Percentiles rank a stretch among this genome's conserved stretches.
These are phyloP conservation scores for Cotesia congregata DNA, from an alignment of 2,888 invertebrate species.

Conservation along the genomic window DNA sequence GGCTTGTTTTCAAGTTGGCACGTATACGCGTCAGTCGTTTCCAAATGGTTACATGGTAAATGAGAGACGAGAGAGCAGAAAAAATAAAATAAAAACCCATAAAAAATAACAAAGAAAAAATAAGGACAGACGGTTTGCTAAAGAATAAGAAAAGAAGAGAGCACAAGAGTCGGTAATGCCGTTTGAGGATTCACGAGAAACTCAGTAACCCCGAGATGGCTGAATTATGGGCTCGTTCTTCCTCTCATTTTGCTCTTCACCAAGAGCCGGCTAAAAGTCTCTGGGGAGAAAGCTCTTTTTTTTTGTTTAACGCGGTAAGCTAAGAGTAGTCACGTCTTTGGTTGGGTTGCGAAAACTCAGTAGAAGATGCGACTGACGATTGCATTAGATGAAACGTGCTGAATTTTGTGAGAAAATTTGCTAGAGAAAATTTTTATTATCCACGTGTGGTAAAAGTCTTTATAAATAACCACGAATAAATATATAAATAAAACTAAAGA, in stretches of 20 bases:
- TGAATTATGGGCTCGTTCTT: conserved; percentile 49
- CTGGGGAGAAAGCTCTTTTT: conserved; percentile 43
- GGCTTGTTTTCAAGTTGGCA: conserved; percentile 25
- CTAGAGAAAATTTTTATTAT: conserved; percentile 1
- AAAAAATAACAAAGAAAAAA: background rate
- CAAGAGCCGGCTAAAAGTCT: conserved; percentile 44
- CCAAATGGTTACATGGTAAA: conserved; percentile 27
- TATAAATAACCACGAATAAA: background rate
- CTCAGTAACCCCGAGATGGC: conserved; percentile 42
- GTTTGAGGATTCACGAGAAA: conserved; percentile 38
- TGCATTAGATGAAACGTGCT: conserved; percentile 33
- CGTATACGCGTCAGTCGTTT: conserved; percentile 32
- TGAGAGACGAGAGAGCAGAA: conserved; percentile 11
- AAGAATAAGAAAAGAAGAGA: conserved; percentile 13
- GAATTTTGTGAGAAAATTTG: conserved; percentile 36
- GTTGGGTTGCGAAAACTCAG: conserved; percentile 33
- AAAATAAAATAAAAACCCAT: background rate
- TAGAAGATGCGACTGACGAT: conserved; percentile 37
- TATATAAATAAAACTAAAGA: background rate
- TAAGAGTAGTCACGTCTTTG: conserved; percentile 51
- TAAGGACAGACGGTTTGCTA: background rate
- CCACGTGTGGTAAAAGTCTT: background rate
- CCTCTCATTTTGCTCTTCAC: conserved; percentile 37
- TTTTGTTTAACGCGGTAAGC: conserved; percentile 21
- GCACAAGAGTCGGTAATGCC: conserved; percentile 33